These are phyloP conservation scores for Squalus acanthias DNA, from an alignment of 2,797 vertebrate species.

Conservation along the genomic window DNA sequence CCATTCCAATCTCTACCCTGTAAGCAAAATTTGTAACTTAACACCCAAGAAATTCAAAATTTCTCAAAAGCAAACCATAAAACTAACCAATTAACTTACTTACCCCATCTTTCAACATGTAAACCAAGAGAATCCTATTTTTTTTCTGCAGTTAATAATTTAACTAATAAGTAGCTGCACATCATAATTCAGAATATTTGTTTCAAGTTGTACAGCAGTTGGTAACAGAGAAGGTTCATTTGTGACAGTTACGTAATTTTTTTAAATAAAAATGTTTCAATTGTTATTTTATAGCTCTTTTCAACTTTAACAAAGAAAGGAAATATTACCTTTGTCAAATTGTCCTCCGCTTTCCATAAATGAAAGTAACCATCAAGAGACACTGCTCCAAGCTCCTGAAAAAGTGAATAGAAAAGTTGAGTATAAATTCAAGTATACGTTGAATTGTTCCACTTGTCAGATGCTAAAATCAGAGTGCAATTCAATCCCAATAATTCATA, in stretches of 20 bases:
- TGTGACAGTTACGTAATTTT: background rate
- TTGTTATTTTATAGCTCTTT: background rate
- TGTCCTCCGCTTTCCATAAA: conserved; percentile 93
- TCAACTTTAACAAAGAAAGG: background rate
- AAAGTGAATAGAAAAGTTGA: background rate
- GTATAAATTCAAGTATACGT: background rate
- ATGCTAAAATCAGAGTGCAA: background rate
- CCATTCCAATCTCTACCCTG: background rate
- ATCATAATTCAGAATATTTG: background rate
- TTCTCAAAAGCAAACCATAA: background rate
- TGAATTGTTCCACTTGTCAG: background rate
- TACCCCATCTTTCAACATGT: background rate
- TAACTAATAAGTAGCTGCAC: background rate
- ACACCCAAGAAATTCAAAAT: background rate
- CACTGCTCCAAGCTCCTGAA: conserved; percentile 88
- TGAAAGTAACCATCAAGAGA: conserved; percentile 97
- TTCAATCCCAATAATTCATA: background rate
- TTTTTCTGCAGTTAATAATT: background rate
- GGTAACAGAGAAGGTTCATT: background rate
- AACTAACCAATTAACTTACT: background rate
- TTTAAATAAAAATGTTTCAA: background rate
- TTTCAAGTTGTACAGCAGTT: background rate
- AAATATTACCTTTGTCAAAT: conserved; percentile 76
- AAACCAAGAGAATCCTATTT: background rate
- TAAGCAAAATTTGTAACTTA: background rate